Evolutionary conservation across 2,797 vertebrate genomes (phyloP), one percentile per base, ranked within the genome.

Genomic region (Furcifer pardalis): DNA sequence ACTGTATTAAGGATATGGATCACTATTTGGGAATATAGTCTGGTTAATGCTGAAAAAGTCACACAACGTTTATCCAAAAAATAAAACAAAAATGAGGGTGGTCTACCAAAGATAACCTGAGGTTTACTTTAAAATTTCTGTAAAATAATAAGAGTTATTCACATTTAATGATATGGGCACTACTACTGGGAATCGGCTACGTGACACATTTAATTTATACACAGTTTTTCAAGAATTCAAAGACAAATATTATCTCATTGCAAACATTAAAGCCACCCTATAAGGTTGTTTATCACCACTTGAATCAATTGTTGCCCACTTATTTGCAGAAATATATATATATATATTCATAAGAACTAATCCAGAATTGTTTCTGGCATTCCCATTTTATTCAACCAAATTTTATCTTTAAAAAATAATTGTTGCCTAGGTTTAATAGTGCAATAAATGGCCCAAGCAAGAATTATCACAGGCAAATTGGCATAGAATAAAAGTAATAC

Each of bases 381-480:
- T n/a, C 52, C 21, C 2, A 27, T 78, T 68, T 68, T 76, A 66
- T 59, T 63, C 27, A 79, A 62, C 40, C 5, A 25, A 72, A 62
- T 9, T 46, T 62, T 1, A n/a, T 76, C 8, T 49, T 62, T 44
- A 46, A 63, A 40, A 19, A 65, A 59, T 23, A 68, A 68, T 10
- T 69, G n/a, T 35, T 59, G 6, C 9, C 9, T n/a, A 68, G 30
- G 40, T 17, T 85, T 80, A 66, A 40, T 74, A 7, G 19, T 79
- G 63, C 74, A 71, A 85, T 81, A 75, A 85, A 68, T 68, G 17
- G 49, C 12, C 63, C 56, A 65, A 79, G 49, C 49, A 80, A 75
- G 8, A 80, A 75, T 59, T 59, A 23, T n/a, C 30, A 81, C 46
- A 40, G 12, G 19, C 74, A 77, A 44, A 77, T 80, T 75, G 25